Percentiles rank a stretch among this genome's conserved stretches.
Evolutionary conservation across 2,113 vertebrate species (phyloP).

Genomic region (Sander vitreus): DNA sequence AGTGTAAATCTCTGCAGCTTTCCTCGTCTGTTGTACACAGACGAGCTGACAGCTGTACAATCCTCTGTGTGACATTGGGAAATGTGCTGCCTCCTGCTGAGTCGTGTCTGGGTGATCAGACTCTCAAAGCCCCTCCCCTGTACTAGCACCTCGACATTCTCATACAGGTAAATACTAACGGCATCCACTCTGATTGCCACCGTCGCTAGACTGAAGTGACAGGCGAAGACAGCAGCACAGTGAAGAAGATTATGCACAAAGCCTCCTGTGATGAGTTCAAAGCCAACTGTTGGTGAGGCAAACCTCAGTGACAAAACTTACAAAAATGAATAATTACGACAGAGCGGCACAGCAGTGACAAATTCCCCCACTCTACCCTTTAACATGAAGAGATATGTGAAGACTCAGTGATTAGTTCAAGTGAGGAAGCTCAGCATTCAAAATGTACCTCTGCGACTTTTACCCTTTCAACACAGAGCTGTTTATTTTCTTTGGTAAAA

Average conservation of each 20-base stretch:
- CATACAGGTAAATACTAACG: constrained; percentile 50
- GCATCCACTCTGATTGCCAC: constrained; percentile 37
- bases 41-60: constrained; percentile 53
- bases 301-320: constrained; percentile 52
- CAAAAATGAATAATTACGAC: constrained; percentile 45
- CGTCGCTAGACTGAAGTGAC: constrained; percentile 40
- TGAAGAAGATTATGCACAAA: constrained; percentile 53
- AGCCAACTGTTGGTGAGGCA: constrained; percentile 48
- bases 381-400: constrained; percentile 29
- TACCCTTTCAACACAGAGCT: constrained; percentile 10
- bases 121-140: constrained; percentile 4
- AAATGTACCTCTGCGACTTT: constrained; percentile 14
- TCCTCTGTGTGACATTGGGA: constrained; percentile 30
- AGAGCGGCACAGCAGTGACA: constrained; percentile 23
- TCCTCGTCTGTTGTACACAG: constrained; percentile 34
- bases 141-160: constrained; percentile 14
- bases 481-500: constrained; percentile 15
- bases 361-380: constrained; percentile 6
- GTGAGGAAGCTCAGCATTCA: constrained; percentile 16
- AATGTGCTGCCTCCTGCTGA: constrained; percentile 1
- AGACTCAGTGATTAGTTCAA: constrained; percentile 36
- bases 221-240: constrained; percentile 44
- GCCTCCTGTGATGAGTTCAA: constrained; percentile 56
- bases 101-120: not conserved
- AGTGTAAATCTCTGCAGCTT: constrained; percentile 46